Percentiles rank a stretch among this genome's conserved stretches.
Conservation (phyloP, 2,888 invertebrate species). For the Drosophila bunnanda region DNA sequence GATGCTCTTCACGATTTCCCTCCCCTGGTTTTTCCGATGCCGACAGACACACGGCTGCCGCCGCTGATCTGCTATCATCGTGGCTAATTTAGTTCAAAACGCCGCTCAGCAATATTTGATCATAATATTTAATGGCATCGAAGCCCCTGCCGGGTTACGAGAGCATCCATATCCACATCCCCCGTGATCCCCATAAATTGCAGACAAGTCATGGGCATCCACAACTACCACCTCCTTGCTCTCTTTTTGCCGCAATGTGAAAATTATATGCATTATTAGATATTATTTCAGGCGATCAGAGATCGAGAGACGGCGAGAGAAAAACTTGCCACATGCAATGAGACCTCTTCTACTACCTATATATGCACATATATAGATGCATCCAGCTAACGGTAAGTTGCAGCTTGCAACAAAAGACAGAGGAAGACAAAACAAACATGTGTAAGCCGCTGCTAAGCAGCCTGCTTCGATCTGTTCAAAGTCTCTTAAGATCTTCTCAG, state of each 20-base stretch:
- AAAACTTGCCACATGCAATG: slow-evolving; percentile 42
- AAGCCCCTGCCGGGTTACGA: slow-evolving; percentile 46
- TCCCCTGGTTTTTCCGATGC: slow-evolving; percentile 14
- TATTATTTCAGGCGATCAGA: slow-evolving; percentile 66
- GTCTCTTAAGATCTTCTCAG: neutral
- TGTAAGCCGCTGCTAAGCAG: slow-evolving; percentile 78
- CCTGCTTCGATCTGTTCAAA: slow-evolving; percentile 52
- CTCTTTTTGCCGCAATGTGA: slow-evolving; percentile 51
- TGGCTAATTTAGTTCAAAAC: slow-evolving; percentile 44
- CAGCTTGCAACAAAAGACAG: slow-evolving; percentile 64
- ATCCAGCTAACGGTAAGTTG: slow-evolving; percentile 53
- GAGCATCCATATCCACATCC: slow-evolving; percentile 4
- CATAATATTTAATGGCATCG: slow-evolving; percentile 68
- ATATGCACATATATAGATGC: slow-evolving; percentile 9
- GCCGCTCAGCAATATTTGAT: slow-evolving; percentile 68
- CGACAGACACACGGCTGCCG: slow-evolving; percentile 16
- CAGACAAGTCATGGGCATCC: slow-evolving; percentile 1
- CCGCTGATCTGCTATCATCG: slow-evolving; percentile 35
- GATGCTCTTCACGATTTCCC: slow-evolving; percentile 21
- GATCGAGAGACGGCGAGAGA: slow-evolving; percentile 15
- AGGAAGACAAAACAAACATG: slow-evolving; percentile 74
- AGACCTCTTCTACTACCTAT: slow-evolving; percentile 16
- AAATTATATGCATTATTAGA: slow-evolving; percentile 81
- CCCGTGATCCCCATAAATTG: neutral
- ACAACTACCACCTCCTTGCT: neutral